Evolutionary conservation across 2,113 vertebrate genomes (phyloP).

Genomic region (Poecilia latipinna): DNA sequence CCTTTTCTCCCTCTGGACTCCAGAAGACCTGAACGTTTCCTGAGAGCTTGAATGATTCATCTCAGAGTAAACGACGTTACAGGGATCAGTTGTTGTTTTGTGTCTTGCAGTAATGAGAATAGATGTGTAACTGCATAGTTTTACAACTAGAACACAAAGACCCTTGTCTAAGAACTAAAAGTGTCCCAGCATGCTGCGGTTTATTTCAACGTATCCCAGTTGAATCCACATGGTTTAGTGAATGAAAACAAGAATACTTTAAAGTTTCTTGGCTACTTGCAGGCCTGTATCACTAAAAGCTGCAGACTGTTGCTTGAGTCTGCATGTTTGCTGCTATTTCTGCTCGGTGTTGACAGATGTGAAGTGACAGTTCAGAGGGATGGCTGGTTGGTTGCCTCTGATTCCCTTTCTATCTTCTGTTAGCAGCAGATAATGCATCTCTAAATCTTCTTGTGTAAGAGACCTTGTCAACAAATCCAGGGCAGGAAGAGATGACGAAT

Average conservation of each 20-base stretch:
- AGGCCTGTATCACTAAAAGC: conserved; percentile 47
- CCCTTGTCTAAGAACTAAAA: conserved; percentile 5
- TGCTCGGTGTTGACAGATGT: conserved; percentile 38
- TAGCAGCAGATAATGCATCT: conserved; percentile 40
- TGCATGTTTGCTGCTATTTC: conserved; percentile 24
- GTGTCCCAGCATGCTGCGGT: not conserved
- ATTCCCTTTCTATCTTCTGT: conserved; percentile 24
- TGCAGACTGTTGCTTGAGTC: conserved; percentile 35
- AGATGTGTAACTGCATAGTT: not conserved
- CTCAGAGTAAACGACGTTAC: too few relatives aligned
- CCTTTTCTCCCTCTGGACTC: too few relatives aligned
- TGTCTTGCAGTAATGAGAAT: conserved; percentile 15
- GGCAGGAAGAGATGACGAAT: conserved; percentile 25
- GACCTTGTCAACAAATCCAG: conserved; percentile 35
- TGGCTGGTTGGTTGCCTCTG: conserved; percentile 19
- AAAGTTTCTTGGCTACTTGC: conserved; percentile 30
- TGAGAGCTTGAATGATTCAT: too few relatives aligned
- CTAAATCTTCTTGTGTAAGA: conserved; percentile 66
- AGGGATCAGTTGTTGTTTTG: conserved; percentile 34
- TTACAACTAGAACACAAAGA: not conserved
- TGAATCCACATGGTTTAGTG: conserved; percentile 24
- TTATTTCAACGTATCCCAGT: conserved; percentile 51
- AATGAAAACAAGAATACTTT: conserved; percentile 24
- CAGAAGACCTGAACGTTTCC: too few relatives aligned
- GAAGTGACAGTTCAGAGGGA: conserved; percentile 53